Evolutionary conservation across 2,113 vertebrate species (phyloP).

Genomic region (Melanerpes formicivorus): DNA sequence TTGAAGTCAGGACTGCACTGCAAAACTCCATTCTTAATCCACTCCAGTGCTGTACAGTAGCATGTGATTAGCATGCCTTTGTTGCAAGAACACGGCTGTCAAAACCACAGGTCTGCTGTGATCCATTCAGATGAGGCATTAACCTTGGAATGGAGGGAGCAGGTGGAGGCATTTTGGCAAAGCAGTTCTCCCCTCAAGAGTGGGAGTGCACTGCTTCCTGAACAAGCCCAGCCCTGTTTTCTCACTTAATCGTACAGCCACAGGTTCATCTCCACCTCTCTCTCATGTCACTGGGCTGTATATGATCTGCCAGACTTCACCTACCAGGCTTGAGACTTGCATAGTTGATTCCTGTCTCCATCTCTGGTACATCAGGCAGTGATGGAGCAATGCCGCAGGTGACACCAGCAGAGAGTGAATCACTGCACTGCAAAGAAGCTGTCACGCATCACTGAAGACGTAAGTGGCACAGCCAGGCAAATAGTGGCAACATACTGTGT

Average conservation of each 20-base stretch:
- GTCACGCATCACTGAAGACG: not conserved
- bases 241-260: not conserved
- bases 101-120: not conserved
- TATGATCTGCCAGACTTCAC: not conserved
- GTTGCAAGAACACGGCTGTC: not conserved
- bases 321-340: not conserved
- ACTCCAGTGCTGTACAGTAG: not conserved
- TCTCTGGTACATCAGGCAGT: not conserved
- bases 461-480: not conserved
- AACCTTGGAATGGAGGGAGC: not conserved
- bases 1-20: not conserved
- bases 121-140: not conserved
- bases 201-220: not conserved
- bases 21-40: not conserved
- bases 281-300: fast-evolving
- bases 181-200: not conserved
- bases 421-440: not conserved
- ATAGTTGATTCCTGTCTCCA: not conserved
- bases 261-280: not conserved
- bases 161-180: conserved; percentile 11
- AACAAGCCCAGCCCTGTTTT: not conserved
- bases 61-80: not conserved
- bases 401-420: not conserved
- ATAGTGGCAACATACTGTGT: not conserved
- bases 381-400: not conserved